Conservation (phyloP, 2,888 invertebrate species). For the Troides aeacus region DNA sequence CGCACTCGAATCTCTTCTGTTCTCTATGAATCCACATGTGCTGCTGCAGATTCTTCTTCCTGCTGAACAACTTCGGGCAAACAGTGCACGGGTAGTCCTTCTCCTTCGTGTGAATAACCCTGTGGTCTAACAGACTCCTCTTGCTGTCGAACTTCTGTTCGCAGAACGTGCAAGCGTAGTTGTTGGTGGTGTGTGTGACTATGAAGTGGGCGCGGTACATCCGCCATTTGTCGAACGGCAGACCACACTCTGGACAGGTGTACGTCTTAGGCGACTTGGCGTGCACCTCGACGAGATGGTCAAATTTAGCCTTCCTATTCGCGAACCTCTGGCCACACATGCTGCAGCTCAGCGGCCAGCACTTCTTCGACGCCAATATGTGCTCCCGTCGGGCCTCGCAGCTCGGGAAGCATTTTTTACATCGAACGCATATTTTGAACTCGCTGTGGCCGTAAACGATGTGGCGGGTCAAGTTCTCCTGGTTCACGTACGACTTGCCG, state of each 20-base stretch:
- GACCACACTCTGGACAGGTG: slow-evolving; percentile 47
- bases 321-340: slow-evolving; percentile 54
- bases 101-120: slow-evolving; percentile 68
- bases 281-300: slow-evolving; percentile 47
- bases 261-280: slow-evolving; percentile 39
- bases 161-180: slow-evolving; percentile 51
- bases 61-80: slow-evolving; percentile 63
- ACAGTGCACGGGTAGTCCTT: slow-evolving; percentile 68
- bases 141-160: slow-evolving; percentile 65
- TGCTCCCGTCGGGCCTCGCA: slow-evolving; percentile 51
- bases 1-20: slow-evolving; percentile 55
- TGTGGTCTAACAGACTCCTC: slow-evolving; percentile 65
- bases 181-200: slow-evolving; percentile 51
- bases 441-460: slow-evolving; percentile 40
- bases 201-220: slow-evolving; percentile 52
- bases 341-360: slow-evolving; percentile 53
- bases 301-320: slow-evolving; percentile 43
- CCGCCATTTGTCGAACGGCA: slow-evolving; percentile 46
- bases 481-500: slow-evolving; percentile 54
- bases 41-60: slow-evolving; percentile 56
- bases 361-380: slow-evolving; percentile 43
- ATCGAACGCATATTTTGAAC: slow-evolving; percentile 44
- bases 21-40: slow-evolving; percentile 69
- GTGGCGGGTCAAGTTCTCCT: slow-evolving; percentile 46
- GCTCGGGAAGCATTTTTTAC: slow-evolving; percentile 47